Evolutionary conservation across 92 coral and sea anemone species (phyloP), one percentile per base, ranked within the genome.

Genomic region (Plumapathes pennacea): DNA sequence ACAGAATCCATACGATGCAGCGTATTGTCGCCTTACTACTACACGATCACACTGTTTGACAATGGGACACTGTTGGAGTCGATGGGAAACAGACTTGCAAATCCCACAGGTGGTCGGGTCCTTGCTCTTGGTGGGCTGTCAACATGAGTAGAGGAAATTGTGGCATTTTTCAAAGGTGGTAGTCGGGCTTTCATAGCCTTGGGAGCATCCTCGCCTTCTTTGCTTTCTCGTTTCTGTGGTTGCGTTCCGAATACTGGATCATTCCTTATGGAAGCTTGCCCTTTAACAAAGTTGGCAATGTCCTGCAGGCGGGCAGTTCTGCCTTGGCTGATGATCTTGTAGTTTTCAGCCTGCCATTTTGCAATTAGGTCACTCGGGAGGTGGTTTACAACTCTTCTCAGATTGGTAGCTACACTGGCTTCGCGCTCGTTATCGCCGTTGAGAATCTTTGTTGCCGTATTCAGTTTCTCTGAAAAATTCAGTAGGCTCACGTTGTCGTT

Each of bases 241-340:
- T 55, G 56, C 5, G 18, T 29, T 25, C 72, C 67, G 37, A 25
- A 73, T 45, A 81, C 77, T 0, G 69, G 74, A 57, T 82, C 89
- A 30, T 82, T 82, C 32, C 78, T 60, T 25, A 82, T 53, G 24
- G 51, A 24, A 36, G 89, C 89, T 38, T 82, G 74, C 62, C 41
- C 75, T 51, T 56, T 67, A 10, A 82, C 74, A 62, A 74, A 74
- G 36, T 44, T 59, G 13, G 78, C 54, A 41, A 74, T 44, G 44
- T 81, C 77, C 63, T 50, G 41, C 33, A 74, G 40, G 1, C 62
- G 64, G 17, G 77, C 71, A 25, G 67, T 40, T 39, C 28, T 46
- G 51, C 82, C 72, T 1, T 51, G 43, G 41, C 51, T 42, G 22
- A 40, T 22, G 20, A 73, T 40, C 77, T 67, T 54, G 24, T 73